These are phyloP conservation scores for Sprattus sprattus DNA, from an alignment of 2,113 vertebrate species.

Conservation along the genomic window DNA sequence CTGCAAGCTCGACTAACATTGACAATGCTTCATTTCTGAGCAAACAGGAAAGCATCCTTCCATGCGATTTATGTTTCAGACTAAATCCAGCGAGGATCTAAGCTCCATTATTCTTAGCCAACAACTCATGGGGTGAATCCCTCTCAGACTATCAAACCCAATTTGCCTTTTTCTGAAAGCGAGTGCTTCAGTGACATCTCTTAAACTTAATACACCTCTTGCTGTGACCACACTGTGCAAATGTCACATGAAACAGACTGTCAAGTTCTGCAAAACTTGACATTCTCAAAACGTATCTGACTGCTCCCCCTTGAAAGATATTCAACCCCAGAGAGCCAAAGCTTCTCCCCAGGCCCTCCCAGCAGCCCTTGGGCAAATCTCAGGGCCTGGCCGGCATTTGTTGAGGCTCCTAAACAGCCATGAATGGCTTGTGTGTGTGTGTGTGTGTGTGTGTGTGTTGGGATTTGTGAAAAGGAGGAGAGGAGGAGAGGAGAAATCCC, in stretches of 20 bases:
- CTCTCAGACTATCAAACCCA: not conserved
- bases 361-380: slow-evolving; percentile 49
- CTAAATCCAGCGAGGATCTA: not conserved
- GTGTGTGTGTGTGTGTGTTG: slow-evolving; percentile 6
- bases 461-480: slow-evolving; percentile 51
- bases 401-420: slow-evolving; percentile 62
- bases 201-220: not conserved
- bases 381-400: slow-evolving; percentile 61
- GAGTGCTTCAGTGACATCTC: not conserved
- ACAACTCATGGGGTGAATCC: not conserved
- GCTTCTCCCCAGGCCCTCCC: slow-evolving; percentile 41
- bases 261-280: not conserved
- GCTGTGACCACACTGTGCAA: not conserved
- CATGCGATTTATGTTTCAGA: not conserved
- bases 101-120: not conserved
- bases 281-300: not conserved
- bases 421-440: slow-evolving; percentile 51
- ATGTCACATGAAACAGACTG: not conserved
- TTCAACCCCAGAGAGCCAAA: slow-evolving; percentile 54
- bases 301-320: not conserved
- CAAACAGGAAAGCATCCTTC: slow-evolving; percentile 51
- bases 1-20: slow-evolving; percentile 54
- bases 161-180: not conserved
- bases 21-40: slow-evolving; percentile 37
- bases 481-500: not conserved